Conservation (phyloP, 2,888 invertebrate species). For the Stenichneumon culpator region DNA sequence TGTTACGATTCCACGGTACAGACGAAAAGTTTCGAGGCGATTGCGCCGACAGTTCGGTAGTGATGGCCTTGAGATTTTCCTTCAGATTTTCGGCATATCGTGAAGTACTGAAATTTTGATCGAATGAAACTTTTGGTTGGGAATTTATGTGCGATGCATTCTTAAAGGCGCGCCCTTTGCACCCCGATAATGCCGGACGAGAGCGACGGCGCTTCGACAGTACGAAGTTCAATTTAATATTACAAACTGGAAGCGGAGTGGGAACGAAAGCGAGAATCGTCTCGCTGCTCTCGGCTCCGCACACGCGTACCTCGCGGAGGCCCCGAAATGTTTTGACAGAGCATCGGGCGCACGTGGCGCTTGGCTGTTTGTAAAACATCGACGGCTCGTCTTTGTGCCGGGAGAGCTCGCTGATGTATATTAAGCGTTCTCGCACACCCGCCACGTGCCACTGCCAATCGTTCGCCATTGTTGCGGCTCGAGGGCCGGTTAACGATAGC, state of each 20-base stretch:
- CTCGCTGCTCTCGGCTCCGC: background rate
- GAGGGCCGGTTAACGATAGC: slow-evolving; percentile 77
- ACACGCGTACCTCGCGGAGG: slow-evolving; percentile 24
- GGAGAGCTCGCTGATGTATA: slow-evolving; percentile 44
- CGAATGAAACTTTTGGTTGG: too few species aligned
- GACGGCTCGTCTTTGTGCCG: slow-evolving; percentile 82
- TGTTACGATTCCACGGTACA: too few species aligned
- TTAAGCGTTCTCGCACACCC: slow-evolving; percentile 59
- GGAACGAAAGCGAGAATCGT: slow-evolving; percentile 30
- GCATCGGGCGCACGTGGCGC: slow-evolving; percentile 82
- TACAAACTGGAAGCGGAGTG: slow-evolving; percentile 2
- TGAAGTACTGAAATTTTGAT: too few species aligned
- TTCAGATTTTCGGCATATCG: too few species aligned
- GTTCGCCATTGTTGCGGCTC: slow-evolving; percentile 82
- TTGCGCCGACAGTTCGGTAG: too few species aligned
- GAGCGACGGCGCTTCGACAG: background rate
- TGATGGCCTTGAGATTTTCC: too few species aligned
- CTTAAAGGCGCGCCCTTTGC: slow-evolving; percentile 47
- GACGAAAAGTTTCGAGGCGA: too few species aligned
- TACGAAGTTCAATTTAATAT: slow-evolving; percentile 39
- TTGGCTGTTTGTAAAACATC: slow-evolving; percentile 85
- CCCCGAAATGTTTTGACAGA: slow-evolving; percentile 84
- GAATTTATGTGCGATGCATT: too few species aligned
- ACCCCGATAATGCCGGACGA: slow-evolving; percentile 32
- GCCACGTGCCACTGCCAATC: slow-evolving; percentile 74